A percentile compares a stretch with the other conserved stretches of the same genome.
These are phyloP conservation scores for Lasiurus borealis DNA, from an alignment of 2,113 vertebrate species.

Conservation along the genomic window DNA sequence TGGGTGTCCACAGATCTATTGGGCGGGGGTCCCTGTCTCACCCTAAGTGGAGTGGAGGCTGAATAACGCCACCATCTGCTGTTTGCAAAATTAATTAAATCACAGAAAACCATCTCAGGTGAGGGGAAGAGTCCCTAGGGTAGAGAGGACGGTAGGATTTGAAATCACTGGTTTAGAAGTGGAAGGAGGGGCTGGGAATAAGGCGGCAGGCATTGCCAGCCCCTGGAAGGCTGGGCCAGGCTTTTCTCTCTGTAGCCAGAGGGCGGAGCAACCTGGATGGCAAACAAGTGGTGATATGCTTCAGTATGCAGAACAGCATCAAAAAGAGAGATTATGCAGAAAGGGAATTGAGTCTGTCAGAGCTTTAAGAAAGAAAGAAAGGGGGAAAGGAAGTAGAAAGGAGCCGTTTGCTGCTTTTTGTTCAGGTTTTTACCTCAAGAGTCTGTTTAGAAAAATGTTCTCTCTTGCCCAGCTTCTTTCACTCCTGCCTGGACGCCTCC, in stretches of 20 bases:
- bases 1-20: no score
- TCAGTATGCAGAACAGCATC: constrained; percentile 61
- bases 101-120: neutral
- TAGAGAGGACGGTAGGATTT: neutral
- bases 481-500: neutral
- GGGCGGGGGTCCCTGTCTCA: neutral
- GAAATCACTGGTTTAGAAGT: neutral
- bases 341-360: constrained; percentile 71
- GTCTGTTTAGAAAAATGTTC: constrained; percentile 71
- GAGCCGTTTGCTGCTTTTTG: constrained; percentile 73
- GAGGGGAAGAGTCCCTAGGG: neutral
- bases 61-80: neutral
- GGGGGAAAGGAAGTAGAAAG: constrained; percentile 31
- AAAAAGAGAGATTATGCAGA: constrained; percentile 70
- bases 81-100: neutral
- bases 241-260: neutral
- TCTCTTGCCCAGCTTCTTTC: constrained; percentile 10
- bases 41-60: neutral
- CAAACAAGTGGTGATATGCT: neutral
- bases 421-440: constrained; percentile 77
- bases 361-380: constrained; percentile 55
- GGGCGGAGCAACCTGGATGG: neutral
- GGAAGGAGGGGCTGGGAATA: neutral
- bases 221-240: no score
- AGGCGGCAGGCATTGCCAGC: neutral